phyloP scores from a whole-genome alignment of 2,113 vertebrate genomes.

The Hassar affinis region DNA sequence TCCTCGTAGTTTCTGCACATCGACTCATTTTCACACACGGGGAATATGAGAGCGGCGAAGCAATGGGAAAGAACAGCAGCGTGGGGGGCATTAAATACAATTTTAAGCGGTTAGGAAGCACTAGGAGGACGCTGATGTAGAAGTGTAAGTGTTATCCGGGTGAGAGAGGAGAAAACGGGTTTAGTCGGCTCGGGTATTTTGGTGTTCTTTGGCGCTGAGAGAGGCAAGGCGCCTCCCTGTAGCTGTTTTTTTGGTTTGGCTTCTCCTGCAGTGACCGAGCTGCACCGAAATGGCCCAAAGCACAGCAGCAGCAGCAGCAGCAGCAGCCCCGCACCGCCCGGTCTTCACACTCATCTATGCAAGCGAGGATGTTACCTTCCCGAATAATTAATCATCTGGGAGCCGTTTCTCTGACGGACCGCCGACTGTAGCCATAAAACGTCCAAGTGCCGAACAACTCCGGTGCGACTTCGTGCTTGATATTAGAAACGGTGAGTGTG shows the following conservation, averaged over 20 bases:
- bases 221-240: constrained; percentile 54
- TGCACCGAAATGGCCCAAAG: constrained; percentile 21
- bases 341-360: constrained; percentile 44
- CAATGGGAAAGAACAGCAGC: constrained; percentile 50
- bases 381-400: constrained; percentile 22
- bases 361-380: constrained; percentile 34
- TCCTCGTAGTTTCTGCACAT: constrained; percentile 61
- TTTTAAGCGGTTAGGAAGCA: constrained; percentile 1
- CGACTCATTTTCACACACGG: constrained; percentile 58
- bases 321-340: constrained; percentile 13
- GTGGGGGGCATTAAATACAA: constrained; percentile 37
- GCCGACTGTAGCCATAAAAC: constrained; percentile 46
- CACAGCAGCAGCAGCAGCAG: background rate
- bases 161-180: background rate
- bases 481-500: constrained; percentile 43
- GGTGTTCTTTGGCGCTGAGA: constrained; percentile 35
- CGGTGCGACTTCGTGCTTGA: constrained; percentile 27
- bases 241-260: constrained; percentile 52
- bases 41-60: constrained; percentile 55
- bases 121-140: background rate
- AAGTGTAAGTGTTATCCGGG: constrained; percentile 1
- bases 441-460: constrained; percentile 37
- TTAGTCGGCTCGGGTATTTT: constrained; percentile 32
- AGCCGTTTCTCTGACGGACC: constrained; percentile 11
- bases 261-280: constrained; percentile 49